phyloP scores from a whole-genome alignment of 2,113 vertebrate species.

The Osmerus eperlanus region DNA sequence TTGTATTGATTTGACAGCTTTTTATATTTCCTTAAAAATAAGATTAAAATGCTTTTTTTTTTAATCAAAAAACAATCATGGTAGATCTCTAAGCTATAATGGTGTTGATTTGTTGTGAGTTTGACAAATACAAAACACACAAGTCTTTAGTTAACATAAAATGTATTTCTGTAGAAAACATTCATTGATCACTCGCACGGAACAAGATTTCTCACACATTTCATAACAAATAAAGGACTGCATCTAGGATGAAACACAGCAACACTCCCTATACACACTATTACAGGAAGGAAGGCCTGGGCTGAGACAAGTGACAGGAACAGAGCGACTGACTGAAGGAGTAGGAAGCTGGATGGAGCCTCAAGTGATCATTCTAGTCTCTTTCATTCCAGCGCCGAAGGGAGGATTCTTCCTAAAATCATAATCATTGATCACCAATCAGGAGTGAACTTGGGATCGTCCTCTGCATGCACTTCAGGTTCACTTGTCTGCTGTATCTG shows the following conservation, averaged over 20 bases:
- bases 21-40: neutral
- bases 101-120: neutral
- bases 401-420: too few species aligned
- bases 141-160: slow-evolving; percentile 14
- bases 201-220: slow-evolving; percentile 14
- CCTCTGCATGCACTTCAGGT: neutral
- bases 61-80: neutral
- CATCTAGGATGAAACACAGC: slow-evolving; percentile 9
- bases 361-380: too few species aligned
- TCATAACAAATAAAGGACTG: slow-evolving; percentile 6
- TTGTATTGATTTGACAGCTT: neutral
- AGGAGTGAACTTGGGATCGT: neutral
- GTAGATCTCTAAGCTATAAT: neutral
- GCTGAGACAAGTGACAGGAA: neutral
- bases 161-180: slow-evolving; percentile 52
- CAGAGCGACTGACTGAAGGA: too few species aligned
- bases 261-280: neutral
- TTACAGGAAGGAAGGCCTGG: neutral
- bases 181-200: slow-evolving; percentile 14
- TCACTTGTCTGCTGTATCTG: neutral
- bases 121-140: neutral
- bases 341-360: too few species aligned
- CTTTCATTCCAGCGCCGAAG: too few species aligned
- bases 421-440: too few species aligned
- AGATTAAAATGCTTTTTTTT: slow-evolving; percentile 4